phyloP scores from a whole-genome alignment of 2,113 vertebrate genomes.

The Cervus canadensis region DNA sequence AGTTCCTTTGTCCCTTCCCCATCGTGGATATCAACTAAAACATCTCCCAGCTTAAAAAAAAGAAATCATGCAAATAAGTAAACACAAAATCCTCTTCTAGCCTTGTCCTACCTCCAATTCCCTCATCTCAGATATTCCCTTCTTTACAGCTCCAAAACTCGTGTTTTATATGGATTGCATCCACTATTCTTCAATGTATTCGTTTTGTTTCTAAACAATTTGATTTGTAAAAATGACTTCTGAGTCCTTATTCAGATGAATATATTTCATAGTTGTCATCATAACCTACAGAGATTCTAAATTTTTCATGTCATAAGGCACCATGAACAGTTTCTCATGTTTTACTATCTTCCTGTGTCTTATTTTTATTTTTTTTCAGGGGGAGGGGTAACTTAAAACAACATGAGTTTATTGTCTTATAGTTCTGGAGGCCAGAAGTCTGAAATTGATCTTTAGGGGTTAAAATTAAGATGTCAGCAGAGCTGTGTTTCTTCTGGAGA shows the following conservation, averaged over 20 bases:
- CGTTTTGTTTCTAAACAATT: not conserved
- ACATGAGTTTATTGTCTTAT: not conserved
- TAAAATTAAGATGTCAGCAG: not conserved
- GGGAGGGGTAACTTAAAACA: not conserved
- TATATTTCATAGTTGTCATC: not conserved
- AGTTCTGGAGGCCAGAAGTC: not conserved
- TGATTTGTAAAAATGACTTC: not conserved
- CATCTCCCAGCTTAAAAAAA: not conserved
- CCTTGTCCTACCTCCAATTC: not conserved
- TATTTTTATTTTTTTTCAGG: not conserved
- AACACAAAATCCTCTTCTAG: not conserved
- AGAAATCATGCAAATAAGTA: not conserved
- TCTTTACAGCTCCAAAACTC: not conserved
- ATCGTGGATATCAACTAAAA: not conserved
- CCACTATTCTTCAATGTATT: not conserved
- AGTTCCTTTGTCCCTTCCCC: not conserved
- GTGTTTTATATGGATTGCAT: not conserved
- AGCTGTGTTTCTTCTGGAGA: not conserved
- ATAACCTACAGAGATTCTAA: too few species aligned
- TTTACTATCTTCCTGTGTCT: not conserved
- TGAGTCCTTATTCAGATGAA: not conserved
- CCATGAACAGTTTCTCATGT: not conserved
- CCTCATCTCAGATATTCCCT: not conserved
- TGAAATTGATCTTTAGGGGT: not conserved
- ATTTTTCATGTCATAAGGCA: not conserved